Evolutionary conservation across 2,888 invertebrate species (phyloP).

Genomic region (Acrocyrtus sp.): DNA sequence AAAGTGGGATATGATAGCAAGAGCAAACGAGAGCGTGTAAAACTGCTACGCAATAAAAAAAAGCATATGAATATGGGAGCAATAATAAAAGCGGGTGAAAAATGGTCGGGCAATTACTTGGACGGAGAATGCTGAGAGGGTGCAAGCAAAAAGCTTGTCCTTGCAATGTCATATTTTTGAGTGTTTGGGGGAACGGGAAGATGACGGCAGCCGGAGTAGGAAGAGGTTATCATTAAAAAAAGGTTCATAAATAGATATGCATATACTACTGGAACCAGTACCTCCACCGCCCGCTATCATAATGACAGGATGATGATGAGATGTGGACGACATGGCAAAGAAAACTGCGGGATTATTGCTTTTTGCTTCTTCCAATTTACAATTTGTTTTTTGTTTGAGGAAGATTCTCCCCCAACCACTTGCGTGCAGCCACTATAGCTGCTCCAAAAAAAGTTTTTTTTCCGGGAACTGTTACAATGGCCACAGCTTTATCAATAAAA

Average conservation of each 20-base stretch:
- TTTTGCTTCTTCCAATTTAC: conserved; percentile 45
- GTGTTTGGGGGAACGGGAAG: not conserved
- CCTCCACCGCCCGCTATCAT: too few species aligned
- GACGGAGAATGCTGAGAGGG: too few species aligned
- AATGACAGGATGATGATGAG: conserved; percentile 26
- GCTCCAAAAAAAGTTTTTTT: not conserved
- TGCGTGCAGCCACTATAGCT: not conserved
- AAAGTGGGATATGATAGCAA: too few species aligned
- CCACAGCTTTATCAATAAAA: conserved; percentile 35
- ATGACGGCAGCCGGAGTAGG: conserved; percentile 5
- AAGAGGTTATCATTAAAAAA: conserved; percentile 31
- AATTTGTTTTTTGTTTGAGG: conserved; percentile 44
- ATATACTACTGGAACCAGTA: not conserved
- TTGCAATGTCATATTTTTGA: too few species aligned
- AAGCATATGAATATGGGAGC: too few species aligned
- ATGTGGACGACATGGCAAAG: conserved; percentile 29
- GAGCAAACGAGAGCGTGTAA: too few species aligned
- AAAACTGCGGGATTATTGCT: conserved; percentile 45
- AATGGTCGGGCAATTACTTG: too few species aligned
- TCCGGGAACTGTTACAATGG: too few species aligned
- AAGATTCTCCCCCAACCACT: conserved; percentile 4
- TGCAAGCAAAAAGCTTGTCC: too few species aligned
- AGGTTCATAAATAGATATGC: conserved; percentile 26
- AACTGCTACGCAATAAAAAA: too few species aligned
- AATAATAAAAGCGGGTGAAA: too few species aligned